Conservation (phyloP, 2,888 invertebrate species). For the Osmoderma eremita region DNA sequence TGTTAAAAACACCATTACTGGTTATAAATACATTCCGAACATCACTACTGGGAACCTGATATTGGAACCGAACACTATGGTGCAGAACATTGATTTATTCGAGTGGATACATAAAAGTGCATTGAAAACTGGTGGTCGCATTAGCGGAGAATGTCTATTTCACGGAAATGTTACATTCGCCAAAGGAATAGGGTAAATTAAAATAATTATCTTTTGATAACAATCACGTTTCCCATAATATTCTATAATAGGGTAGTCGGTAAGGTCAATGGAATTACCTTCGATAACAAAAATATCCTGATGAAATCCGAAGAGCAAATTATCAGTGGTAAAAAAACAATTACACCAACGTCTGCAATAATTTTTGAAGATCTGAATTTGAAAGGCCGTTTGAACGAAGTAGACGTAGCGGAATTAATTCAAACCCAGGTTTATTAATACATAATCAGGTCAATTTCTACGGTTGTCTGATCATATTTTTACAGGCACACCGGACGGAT, state of each 20-base stretch:
- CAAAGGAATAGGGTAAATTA: constrained; percentile 58
- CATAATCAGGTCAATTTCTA: background rate
- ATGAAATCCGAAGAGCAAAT: constrained; percentile 60
- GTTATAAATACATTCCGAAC: constrained; percentile 61
- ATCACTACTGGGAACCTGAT: constrained; percentile 61
- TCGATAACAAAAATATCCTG: constrained; percentile 58
- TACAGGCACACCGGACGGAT: background rate
- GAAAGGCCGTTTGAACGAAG: constrained; percentile 55
- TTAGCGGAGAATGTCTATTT: constrained; percentile 65
- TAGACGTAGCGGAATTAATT: constrained; percentile 54
- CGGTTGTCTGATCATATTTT: background rate
- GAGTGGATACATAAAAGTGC: constrained; percentile 65
- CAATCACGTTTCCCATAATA: constrained; percentile 29
- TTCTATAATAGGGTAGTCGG: constrained; percentile 54
- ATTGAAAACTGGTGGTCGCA: constrained; percentile 58
- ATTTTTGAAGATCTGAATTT: constrained; percentile 55
- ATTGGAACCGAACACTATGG: constrained; percentile 52
- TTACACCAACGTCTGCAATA: constrained; percentile 44
- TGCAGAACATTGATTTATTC: constrained; percentile 64
- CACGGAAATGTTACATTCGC: constrained; percentile 59
- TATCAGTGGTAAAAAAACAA: constrained; percentile 60
- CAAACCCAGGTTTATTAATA: constrained; percentile 55
- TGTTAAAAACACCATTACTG: constrained; percentile 62
- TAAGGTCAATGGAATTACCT: constrained; percentile 56
- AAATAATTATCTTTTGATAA: too few relatives aligned